Base-by-base conservation (phyloP, 1,140 invertebrate genomes). In the Drosophila bipectinata region DNA sequence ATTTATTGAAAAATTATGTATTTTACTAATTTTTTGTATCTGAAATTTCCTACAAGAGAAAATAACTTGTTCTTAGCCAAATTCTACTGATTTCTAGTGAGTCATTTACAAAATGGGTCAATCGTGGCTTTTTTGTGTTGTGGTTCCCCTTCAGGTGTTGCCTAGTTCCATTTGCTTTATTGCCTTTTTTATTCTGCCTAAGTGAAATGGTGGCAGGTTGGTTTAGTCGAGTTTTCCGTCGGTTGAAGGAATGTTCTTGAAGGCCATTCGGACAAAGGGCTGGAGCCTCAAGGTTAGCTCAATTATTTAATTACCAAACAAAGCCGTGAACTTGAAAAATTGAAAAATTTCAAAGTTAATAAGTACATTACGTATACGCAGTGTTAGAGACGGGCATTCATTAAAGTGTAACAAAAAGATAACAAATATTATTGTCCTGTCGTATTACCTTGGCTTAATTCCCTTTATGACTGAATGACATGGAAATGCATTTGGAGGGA, bases 181-280 rank as follows among this genome's bases (percentile, higher is more conserved):
- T 15, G 21, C 12, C 34, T 21, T 30, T 12, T 3, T 26, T 56
- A 12, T 69, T 49, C 34, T 32, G 28, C 48, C 37, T 62, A 18
- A 53, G 48, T 39, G 47, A 47, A 32, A 52, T 28, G 15, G 18
- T 14, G n/a, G 12, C 34, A 26, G 30, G 32, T 14, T 24, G 32
- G 1, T 48, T 87, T 74, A 87, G 82, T 87, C 77, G 28, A 28
- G 30, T 87, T 88, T 79, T 52, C 52, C 53, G 66, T 82, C 66
- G 82, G 53, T 63, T 49, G 52, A 41, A 67, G 84, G 55, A 37
- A 87, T 87, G 83, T 88, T 87, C 79, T 71, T 88, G 18, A 68
- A 53, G 60, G 59, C 56, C 53, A 49, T 59, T 69, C 75, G 76
- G 57, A 83, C 61, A 62, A 67, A 60, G 39, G 67, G 72, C 57